Evolutionary conservation across 2,113 vertebrate species (phyloP).

Genomic region (Pteruthius melanotis): DNA sequence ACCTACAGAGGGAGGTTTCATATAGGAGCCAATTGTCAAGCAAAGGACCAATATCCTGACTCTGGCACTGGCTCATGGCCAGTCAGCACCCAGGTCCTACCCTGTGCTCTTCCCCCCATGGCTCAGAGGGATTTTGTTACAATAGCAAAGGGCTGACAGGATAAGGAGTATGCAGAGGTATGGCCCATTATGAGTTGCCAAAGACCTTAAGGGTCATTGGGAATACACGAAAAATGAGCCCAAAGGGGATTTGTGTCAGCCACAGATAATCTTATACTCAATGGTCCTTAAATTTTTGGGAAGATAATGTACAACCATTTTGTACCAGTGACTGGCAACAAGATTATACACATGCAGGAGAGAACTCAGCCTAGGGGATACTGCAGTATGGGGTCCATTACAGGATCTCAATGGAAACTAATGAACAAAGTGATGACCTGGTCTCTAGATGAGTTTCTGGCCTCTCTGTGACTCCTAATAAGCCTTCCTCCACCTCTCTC

Average conservation of each 20-base stretch:
- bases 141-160: not conserved
- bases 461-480: not conserved
- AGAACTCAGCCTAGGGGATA: not conserved
- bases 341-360: not conserved
- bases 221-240: not conserved
- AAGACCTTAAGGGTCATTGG: not conserved
- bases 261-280: not conserved
- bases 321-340: not conserved
- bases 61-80: not conserved
- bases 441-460: not conserved
- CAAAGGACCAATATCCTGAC: not conserved
- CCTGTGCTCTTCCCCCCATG: not conserved
- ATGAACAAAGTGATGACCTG: not conserved
- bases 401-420: not conserved
- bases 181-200: not conserved
- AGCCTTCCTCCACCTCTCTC: not conserved
- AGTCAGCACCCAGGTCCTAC: not conserved
- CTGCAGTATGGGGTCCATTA: fast-evolving
- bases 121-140: not conserved
- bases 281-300: not conserved
- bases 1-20: not conserved
- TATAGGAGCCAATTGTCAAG: not conserved
- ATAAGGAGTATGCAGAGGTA: not conserved
- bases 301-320: not conserved
- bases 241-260: not conserved